Evolutionary conservation across 2,797 vertebrate genomes (phyloP).

Genomic region (Chiroxiphia lanceolata): DNA sequence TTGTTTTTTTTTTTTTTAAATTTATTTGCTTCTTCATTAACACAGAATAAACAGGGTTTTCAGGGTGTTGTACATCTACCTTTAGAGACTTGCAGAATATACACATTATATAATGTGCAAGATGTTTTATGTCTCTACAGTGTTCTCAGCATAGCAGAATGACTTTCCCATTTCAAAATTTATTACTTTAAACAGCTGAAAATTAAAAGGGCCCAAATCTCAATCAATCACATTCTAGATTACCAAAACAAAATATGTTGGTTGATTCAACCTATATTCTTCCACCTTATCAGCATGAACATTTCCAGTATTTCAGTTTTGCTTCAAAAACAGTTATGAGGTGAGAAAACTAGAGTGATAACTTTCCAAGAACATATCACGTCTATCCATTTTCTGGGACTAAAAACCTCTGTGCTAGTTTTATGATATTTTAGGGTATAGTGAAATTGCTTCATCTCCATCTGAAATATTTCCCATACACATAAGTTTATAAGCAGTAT

Average conservation of each 20-base stretch:
- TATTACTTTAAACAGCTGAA: background rate
- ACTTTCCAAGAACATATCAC: slow-evolving; percentile 21
- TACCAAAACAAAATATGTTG: background rate
- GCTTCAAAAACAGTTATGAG: background rate
- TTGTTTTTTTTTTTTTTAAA: background rate
- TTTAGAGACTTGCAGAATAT: background rate
- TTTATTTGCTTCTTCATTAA: background rate
- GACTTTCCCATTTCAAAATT: background rate
- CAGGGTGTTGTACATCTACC: background rate
- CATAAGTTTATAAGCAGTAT: background rate
- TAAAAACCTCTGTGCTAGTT: slow-evolving; percentile 8
- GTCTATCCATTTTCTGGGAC: background rate
- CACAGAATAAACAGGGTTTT: background rate
- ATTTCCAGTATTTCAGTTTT: background rate
- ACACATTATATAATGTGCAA: rapidly evolving
- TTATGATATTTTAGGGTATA: background rate
- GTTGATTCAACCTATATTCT: background rate
- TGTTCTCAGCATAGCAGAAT: background rate
- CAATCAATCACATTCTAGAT: background rate
- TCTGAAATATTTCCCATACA: slow-evolving; percentile 15
- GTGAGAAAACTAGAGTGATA: background rate
- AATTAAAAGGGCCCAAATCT: background rate
- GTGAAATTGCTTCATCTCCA: background rate
- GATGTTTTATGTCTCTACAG: rapidly evolving
- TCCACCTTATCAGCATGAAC: background rate